Base-by-base conservation (phyloP, 2,113 vertebrate species). In the Sylvietta virens region DNA sequence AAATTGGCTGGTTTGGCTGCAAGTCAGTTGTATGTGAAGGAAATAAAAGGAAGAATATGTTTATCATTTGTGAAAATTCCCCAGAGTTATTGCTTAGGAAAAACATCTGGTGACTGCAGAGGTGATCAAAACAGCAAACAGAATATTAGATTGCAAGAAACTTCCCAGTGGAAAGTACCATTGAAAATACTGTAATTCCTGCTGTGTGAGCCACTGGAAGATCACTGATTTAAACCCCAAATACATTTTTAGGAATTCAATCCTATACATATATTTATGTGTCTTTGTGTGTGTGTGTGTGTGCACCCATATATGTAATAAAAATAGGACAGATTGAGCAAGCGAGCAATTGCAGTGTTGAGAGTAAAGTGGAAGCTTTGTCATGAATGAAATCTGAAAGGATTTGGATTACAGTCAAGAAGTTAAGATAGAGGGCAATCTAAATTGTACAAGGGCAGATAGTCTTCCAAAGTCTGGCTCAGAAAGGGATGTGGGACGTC, bases 121-220 rank as follows among this genome's bases (percentile, higher is more conserved):
- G 50, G 77, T 64, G 86, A 91, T 84, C 30, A 45, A 94, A 92
- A 79, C 50, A 89, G 31, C 40, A 86, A 95, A 76, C 23, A 53
- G 67, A 92, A 64, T 1, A 2, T 69, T 50, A 58, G 16, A 35
- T 37, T 95, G 31, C n/a, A 88, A 74, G 51, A 84, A 83, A 44
- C 9, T 53, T 89, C n/a, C n/a, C 1, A 1, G 1, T 1, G 5
- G 40, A 95, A 89, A 72, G 58, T 35, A 64, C 11, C 13, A 26
- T 7, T 53, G 66, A 76, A 92, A 85, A 79, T 50, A 35, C 20
- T 28, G 0, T 47, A 26, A 53, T 85, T 92, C 84, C 72, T 84
- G 15, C 60, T 78, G 5, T 30, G 24, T 83, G 19, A 58, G 33
- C 23, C 57, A 51, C 18, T 26, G 69, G 40, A 26, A 78, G 39